Evolutionary conservation across 1,140 invertebrate species (phyloP), one percentile per base, ranked within the genome.

Genomic region (Eriocheir sinensis): DNA sequence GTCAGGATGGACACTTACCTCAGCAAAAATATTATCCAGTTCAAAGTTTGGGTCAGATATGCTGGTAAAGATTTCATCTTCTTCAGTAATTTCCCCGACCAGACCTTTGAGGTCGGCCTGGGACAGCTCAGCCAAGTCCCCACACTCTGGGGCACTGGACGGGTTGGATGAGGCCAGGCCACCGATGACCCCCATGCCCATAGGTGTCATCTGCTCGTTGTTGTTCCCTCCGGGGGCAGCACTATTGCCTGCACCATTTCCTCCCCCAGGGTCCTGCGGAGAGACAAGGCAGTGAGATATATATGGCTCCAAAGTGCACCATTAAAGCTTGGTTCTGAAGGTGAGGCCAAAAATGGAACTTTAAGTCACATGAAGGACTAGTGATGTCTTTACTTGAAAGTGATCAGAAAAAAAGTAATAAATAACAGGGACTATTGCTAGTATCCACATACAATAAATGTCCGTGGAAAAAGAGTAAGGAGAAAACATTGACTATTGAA

Each of bases 61-160:
- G 96, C 98, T 98, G 95, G 98, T 98, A 92, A 98, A 97, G 90
- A 98, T 97, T 95, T 98, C 98, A 93, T 98, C 98, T 27, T 98
- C 97, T 95, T 98, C 97, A 27, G 97, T 97, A 40, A 97, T 96
- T 4, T 97, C 97, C 3, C 97, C 97, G 38, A 97, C 97, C 94
- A 98, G 97, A 95, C 97, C 98, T 91, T 97, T 97, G 83, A 98
- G 97, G 96, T 98, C 98, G 27, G 98, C 97, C 96, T 98, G 97
- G 48, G 97, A 97, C 86, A 98, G 96, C 96, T 98, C 98, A 4
- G 97, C 96, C 41, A 97, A 94, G 17, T 96, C 96, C 12, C 96
- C 96, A 90, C 89, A 95, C 89, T 86, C 95, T 72, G 79, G 95
- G 92, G 94, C 91, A 40, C 86, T 80, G 53, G 91, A 30, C 48